These are phyloP conservation scores for Psophia crepitans DNA, from an alignment of 2,113 vertebrate species.

Conservation along the genomic window DNA sequence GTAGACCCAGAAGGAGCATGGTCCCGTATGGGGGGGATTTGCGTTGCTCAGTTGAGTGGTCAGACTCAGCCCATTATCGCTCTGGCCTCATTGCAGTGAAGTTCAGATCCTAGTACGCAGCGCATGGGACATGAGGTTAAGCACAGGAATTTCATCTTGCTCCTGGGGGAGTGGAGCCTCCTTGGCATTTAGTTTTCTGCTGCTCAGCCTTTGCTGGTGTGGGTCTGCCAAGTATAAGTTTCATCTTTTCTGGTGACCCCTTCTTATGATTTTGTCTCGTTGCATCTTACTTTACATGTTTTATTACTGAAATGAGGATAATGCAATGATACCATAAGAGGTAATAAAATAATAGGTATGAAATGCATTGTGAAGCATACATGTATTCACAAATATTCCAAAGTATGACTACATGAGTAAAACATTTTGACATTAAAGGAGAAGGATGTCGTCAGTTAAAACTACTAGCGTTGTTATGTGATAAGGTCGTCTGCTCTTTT, in stretches of 20 bases:
- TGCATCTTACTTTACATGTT: not conserved
- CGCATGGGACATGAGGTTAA: not conserved
- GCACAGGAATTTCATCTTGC: not conserved
- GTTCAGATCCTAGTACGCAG: not conserved
- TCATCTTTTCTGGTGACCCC: not conserved
- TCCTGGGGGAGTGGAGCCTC: not conserved
- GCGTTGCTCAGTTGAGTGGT: constrained; percentile 62
- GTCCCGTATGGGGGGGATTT: constrained; percentile 76
- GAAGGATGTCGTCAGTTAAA: not conserved
- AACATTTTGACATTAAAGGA: not conserved
- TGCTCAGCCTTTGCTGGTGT: not conserved
- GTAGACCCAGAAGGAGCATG: constrained; percentile 63
- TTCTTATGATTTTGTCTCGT: not conserved
- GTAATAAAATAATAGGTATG: not conserved
- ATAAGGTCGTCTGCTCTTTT: constrained; percentile 1
- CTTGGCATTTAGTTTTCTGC: not conserved
- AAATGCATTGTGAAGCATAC: not conserved
- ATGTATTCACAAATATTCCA: not conserved
- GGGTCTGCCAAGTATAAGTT: not conserved
- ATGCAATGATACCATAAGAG: not conserved
- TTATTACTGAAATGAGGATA: not conserved
- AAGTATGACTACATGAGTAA: not conserved
- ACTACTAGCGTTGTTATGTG: not conserved
- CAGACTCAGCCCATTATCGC: not conserved
- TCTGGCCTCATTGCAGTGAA: not conserved